These are phyloP conservation scores for Crioceris asparagi DNA, from an alignment of 2,888 invertebrate species.

Conservation along the genomic window DNA sequence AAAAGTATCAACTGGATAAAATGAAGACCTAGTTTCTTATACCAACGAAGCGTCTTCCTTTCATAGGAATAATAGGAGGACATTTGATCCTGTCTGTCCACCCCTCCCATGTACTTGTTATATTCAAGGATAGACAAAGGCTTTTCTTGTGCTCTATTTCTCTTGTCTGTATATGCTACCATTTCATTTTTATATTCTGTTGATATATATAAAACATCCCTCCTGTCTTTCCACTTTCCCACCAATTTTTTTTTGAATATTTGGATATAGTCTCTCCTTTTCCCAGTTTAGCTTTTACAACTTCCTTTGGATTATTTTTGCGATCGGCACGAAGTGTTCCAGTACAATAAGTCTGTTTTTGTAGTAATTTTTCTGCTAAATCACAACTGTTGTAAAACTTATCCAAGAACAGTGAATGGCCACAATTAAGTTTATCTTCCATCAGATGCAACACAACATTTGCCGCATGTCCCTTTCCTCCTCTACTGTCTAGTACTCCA, in stretches of 20 bases:
- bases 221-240: conserved; percentile 27
- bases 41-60: conserved; percentile 18
- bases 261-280: background rate
- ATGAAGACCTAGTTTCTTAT: conserved; percentile 21
- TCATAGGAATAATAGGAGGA: conserved; percentile 21
- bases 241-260: conserved; percentile 18
- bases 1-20: conserved; percentile 3
- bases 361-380: conserved; percentile 2
- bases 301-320: conserved; percentile 2
- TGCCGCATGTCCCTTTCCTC: conserved; percentile 5
- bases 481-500: conserved; percentile 1
- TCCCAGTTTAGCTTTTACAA: background rate
- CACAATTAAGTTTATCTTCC: conserved; percentile 2
- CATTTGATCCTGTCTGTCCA: conserved; percentile 23
- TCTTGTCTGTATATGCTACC: conserved; percentile 12
- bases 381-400: conserved; percentile 4
- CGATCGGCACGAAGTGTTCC: background rate
- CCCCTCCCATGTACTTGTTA: conserved; percentile 7
- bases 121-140: conserved; percentile 7
- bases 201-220: conserved; percentile 25
- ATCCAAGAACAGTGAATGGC: conserved; percentile 3
- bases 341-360: conserved; percentile 4
- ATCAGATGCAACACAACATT: conserved; percentile 5
- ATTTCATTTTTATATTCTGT: conserved; percentile 20
- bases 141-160: conserved; percentile 5